phyloP scores from a whole-genome alignment of 2,888 invertebrate species.

The Tetragonisca angustula region DNA sequence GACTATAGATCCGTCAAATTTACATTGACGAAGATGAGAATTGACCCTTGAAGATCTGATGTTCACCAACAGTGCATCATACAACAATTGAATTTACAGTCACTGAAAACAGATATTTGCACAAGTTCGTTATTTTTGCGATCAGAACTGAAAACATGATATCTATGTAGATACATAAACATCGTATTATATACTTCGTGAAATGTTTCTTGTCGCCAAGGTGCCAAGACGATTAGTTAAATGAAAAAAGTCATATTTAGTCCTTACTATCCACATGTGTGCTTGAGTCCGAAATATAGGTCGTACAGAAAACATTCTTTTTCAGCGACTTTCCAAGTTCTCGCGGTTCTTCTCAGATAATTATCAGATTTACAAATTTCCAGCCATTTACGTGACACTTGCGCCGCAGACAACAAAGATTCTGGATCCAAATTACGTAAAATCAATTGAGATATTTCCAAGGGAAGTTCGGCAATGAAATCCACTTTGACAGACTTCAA shows the following conservation, averaged over 20 bases:
- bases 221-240: not conserved
- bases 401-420: slow-evolving; percentile 21
- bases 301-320: too few relatives aligned
- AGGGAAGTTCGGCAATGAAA: slow-evolving; percentile 30
- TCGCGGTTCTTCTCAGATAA: not conserved
- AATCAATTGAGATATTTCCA: slow-evolving; percentile 41
- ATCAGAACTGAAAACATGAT: not conserved
- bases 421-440: slow-evolving; percentile 44
- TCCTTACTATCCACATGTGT: not conserved
- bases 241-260: too few relatives aligned
- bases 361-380: slow-evolving; percentile 10
- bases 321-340: not conserved
- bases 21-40: not conserved
- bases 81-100: not conserved
- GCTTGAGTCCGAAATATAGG: too few relatives aligned
- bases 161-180: too few relatives aligned
- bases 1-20: not conserved
- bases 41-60: too few relatives aligned
- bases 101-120: not conserved
- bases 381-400: slow-evolving; percentile 30
- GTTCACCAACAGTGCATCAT: too few relatives aligned
- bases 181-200: too few relatives aligned
- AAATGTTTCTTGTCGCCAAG: not conserved
- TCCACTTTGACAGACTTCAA: slow-evolving; percentile 22
- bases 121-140: not conserved